Evolutionary conservation across 2,797 vertebrate species (phyloP).

Genomic region (Heteromormyrus szaboi): DNA sequence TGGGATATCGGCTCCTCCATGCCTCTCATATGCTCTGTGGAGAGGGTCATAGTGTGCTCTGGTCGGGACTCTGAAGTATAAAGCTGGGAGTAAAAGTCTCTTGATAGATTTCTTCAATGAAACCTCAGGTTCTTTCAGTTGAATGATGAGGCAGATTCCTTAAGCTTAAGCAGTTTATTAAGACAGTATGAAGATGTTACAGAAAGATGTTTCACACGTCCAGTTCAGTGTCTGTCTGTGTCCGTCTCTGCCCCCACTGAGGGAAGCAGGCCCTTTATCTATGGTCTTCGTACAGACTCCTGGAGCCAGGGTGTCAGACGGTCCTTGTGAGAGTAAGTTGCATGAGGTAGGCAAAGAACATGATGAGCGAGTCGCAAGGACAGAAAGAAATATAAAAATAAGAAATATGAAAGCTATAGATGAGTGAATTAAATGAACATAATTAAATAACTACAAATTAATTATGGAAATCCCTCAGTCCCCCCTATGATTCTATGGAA

Average conservation of each 20-base stretch:
- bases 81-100: too few species aligned
- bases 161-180: too few species aligned
- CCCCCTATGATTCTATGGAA: background rate
- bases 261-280: background rate
- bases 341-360: background rate
- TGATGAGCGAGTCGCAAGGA: background rate
- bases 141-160: too few species aligned
- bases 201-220: too few species aligned
- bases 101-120: too few species aligned
- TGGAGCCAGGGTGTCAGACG: background rate
- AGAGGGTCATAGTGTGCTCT: too few species aligned
- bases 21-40: too few species aligned
- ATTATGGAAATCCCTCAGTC: background rate
- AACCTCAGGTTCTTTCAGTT: too few species aligned
- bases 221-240: background rate
- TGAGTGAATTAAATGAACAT: background rate
- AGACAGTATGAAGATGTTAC: too few species aligned
- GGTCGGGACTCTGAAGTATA: too few species aligned
- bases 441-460: background rate
- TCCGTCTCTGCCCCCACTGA: background rate
- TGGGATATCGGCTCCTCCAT: too few species aligned
- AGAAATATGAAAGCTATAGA: background rate
- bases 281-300: background rate
- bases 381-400: background rate
- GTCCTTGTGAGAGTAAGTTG: background rate